Evolutionary conservation across 2,888 invertebrate species (phyloP), one percentile per base, ranked within the genome.

Genomic region (Carpatolechia fugitivella): DNA sequence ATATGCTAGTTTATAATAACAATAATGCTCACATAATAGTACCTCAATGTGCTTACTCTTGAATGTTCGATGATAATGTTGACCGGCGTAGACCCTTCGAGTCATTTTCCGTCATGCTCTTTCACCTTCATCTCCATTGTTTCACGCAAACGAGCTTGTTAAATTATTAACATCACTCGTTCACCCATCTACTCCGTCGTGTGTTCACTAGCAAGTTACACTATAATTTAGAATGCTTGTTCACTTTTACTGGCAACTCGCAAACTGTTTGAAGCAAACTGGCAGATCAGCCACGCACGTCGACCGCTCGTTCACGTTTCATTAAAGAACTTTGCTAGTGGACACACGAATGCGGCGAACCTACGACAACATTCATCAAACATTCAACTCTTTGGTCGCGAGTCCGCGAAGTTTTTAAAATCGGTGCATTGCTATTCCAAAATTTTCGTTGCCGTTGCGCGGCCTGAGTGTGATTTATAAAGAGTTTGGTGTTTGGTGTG

Each of bases 401-500:
- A 68, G 70, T 62, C 68, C 81, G 83, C 77, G 78, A 72, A 71
- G 69, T 74, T 79, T 80, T 78, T 80, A 81, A 75, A 75, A 77
- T 77, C 75, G 72, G 78, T 80, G 70, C 72, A 64, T 68, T 69
- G 74, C 66, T 68, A 67, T 73, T 80, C 77, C 66, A 81, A 83
- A 85, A 78, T 77, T 70, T 63, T 64, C 67, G 68, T 66, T 64
- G 62, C 60, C 62, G 63, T 66, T 63, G 20, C 68, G 70, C 69
- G 69, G 71, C 35, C 68, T 69, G 71, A 68, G 68, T 68, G 68
- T 71, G 61, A 69, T 70, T 64, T 66, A 70, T 76, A 89, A 90
- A 90, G 90, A 90, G 90, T 90, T 90, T 81, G 90, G 90, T 91
- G 90, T 90, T 91, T 90, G 91, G 87, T 93, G 91, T 92, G 93